phyloP scores from a whole-genome alignment of 2,113 vertebrate species.

The Otocyon megalotis region DNA sequence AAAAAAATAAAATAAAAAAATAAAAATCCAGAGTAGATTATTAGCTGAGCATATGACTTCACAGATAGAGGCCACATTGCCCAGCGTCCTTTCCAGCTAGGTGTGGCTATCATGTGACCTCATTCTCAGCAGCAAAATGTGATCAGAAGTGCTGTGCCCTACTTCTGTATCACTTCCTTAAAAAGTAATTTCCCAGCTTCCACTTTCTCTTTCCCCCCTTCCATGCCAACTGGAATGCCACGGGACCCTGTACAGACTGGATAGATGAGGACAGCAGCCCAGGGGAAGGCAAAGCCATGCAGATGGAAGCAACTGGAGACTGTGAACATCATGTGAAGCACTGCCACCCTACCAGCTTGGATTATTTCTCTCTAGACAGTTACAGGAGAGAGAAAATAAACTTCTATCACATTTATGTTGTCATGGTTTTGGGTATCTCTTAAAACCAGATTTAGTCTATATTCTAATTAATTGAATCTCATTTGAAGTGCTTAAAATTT shows the following conservation, averaged over 20 bases:
- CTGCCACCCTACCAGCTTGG: neutral
- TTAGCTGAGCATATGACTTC: neutral
- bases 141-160: neutral
- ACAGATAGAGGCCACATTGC: neutral
- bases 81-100: neutral
- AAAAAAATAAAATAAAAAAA: too few relatives aligned
- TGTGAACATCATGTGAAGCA: neutral
- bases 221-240: neutral
- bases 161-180: neutral
- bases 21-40: neutral
- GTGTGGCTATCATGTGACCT: rapidly evolving
- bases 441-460: neutral
- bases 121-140: neutral
- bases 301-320: neutral
- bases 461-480: neutral
- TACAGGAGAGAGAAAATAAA: neutral
- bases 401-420: neutral
- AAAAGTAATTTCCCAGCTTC: too few relatives aligned
- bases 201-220: neutral
- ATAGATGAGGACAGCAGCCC: neutral
- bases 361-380: neutral
- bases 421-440: neutral
- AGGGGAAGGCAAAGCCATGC: neutral
- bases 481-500: neutral
- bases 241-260: neutral